A percentile compares a stretch with the other conserved stretches of the same genome.
Evolutionary conservation across 1,140 invertebrate species (phyloP).

Genomic region (Sitobion miscanthi): DNA sequence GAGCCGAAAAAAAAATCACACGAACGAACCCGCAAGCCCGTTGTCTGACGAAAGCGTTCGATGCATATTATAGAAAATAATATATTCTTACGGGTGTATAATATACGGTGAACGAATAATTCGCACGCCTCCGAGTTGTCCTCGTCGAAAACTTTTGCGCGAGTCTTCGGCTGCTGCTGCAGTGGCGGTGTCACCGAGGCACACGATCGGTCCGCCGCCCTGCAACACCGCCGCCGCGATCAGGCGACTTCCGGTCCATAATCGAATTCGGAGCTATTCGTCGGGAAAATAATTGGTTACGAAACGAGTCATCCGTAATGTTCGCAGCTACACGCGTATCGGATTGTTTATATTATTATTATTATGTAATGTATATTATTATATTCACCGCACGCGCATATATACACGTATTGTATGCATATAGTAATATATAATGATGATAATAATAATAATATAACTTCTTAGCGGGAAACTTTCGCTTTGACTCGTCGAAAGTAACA

Average conservation of each 20-base stretch:
- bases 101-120: not conserved
- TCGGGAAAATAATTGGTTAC: not conserved
- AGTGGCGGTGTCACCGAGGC: not conserved
- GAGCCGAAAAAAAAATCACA: not conserved
- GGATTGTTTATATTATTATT: not conserved
- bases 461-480: not conserved
- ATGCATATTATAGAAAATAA: not conserved
- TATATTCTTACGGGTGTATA: not conserved
- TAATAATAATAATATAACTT: not conserved
- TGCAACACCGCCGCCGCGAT: not conserved
- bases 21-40: not conserved
- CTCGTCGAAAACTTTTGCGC: not conserved
- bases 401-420: not conserved
- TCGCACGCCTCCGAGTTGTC: not conserved
- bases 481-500: not conserved
- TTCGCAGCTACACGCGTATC: not conserved
- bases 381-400: not conserved
- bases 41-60: not conserved
- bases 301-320: slow-evolving; percentile 13
- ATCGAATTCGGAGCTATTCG: slow-evolving; percentile 31
- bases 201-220: not conserved
- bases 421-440: not conserved
- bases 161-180: not conserved
- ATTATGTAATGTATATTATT: not conserved
- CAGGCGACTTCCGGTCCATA: not conserved